These are phyloP conservation scores for Zapus hudsonius DNA, from an alignment of 2,113 vertebrate species.

Conservation along the genomic window DNA sequence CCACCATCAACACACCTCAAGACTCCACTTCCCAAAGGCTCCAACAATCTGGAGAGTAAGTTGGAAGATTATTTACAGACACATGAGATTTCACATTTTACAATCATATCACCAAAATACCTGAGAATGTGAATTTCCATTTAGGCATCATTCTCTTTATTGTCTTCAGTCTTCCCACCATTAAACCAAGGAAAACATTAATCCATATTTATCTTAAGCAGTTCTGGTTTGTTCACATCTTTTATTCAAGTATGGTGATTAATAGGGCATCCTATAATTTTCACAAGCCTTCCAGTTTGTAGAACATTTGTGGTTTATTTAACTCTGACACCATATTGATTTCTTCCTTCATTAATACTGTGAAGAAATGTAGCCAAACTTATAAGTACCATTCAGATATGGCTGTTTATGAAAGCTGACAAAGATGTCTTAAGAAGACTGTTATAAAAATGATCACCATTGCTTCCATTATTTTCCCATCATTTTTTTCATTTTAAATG, in stretches of 20 bases:
- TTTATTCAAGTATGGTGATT: not conserved
- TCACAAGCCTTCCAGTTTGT: not conserved
- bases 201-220: not conserved
- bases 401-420: not conserved
- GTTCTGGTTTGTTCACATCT: rapidly evolving
- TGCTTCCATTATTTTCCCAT: too few relatives aligned
- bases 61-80: too few relatives aligned
- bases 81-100: too few relatives aligned
- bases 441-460: too few relatives aligned
- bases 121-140: too few relatives aligned
- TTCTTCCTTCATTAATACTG: not conserved
- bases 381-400: not conserved
- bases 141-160: not conserved
- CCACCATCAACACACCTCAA: too few relatives aligned
- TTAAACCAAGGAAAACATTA: not conserved
- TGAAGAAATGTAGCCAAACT: not conserved
- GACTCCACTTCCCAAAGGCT: too few relatives aligned
- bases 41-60: too few relatives aligned
- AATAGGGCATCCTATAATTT: not conserved
- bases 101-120: too few relatives aligned
- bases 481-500: too few relatives aligned
- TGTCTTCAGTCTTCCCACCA: not conserved
- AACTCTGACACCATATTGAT: not conserved
- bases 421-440: not conserved
- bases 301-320: not conserved